Evolutionary conservation across 2,797 vertebrate species (phyloP), one percentile per base, ranked within the genome.

Genomic region (Parauchenoglanis punctatus): DNA sequence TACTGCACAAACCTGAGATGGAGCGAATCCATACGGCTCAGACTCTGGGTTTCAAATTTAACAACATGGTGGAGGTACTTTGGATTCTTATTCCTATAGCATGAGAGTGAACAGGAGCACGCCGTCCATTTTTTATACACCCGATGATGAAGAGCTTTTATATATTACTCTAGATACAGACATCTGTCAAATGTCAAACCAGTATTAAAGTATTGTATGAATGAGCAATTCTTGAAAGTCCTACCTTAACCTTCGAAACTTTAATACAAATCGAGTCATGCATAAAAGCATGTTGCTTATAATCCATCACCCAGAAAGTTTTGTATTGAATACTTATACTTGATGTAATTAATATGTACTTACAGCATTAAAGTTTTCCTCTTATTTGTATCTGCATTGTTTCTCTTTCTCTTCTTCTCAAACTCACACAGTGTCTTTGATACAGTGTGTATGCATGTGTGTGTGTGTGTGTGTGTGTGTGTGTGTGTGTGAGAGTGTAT

Each of bases 391-490:
- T 85, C 73, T n/a, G 10, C 52, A 10, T 49, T 81, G n/a, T 40
- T 86, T 72, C 35, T 59, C 20, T 80, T 56, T 58, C 68, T 54
- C 28, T 25, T 65, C 70, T 52, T 58, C 81, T 58, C 77, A 7
- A 73, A 56, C 65, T 59, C 84, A 56, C 58, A 75, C 8, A 68
- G 23, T 58, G 25, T 80, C 44, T 88, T 72, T 59, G 73, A 67
- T 17, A 44, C n/a, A 20, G 6, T 58, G 31, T 46, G 46, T 49
- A 8, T 49, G 46, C 0, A 8, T 49, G 40, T 54, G 52, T 63
- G 52, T 75, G 77, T 54, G 11, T 84, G 63, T 68, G 59, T 85
- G 87, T 70, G 28, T 76, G 67, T 61, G 76, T 31, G 40, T 86
- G 23, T 25, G 58, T 56, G 61, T 20, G 76, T 28, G 68, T 54